These are phyloP conservation scores for Tupaia tana DNA, from an alignment of 2,113 vertebrate genomes.

Conservation along the genomic window DNA sequence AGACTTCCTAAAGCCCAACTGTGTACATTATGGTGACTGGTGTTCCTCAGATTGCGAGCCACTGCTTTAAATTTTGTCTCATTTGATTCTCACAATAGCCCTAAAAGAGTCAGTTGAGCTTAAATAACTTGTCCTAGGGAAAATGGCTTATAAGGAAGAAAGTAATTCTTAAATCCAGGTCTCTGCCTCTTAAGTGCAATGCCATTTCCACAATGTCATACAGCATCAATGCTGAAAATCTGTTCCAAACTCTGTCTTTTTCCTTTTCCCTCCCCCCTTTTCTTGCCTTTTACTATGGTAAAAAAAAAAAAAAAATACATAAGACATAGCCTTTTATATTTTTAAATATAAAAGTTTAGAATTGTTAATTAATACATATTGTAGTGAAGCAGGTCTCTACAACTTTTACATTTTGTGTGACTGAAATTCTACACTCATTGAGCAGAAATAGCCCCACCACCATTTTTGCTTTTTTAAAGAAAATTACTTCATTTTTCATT, in stretches of 20 bases:
- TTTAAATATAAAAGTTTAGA: not conserved
- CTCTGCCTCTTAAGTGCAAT: not conserved
- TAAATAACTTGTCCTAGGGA: not conserved
- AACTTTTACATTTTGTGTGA: not conserved
- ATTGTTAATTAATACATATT: not conserved
- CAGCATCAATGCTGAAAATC: not conserved
- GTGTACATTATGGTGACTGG: not conserved
- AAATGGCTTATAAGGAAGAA: not conserved
- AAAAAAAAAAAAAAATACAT: not conserved
- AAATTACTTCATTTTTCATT: too few species aligned
- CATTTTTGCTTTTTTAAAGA: not conserved
- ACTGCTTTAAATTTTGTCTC: not conserved
- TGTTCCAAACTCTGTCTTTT: not conserved
- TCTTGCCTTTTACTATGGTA: not conserved
- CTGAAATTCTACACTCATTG: not conserved
- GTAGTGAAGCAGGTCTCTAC: not conserved
- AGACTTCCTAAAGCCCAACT: not conserved
- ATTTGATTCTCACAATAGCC: not conserved
- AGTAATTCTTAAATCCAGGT: not conserved
- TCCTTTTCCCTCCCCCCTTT: not conserved
- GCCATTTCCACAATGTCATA: not conserved
- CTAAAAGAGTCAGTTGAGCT: not conserved
- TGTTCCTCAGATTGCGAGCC: not conserved
- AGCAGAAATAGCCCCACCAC: not conserved
- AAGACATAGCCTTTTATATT: not conserved